Conservation (phyloP, 2,888 invertebrate species). For the Aporophyla nigra region DNA sequence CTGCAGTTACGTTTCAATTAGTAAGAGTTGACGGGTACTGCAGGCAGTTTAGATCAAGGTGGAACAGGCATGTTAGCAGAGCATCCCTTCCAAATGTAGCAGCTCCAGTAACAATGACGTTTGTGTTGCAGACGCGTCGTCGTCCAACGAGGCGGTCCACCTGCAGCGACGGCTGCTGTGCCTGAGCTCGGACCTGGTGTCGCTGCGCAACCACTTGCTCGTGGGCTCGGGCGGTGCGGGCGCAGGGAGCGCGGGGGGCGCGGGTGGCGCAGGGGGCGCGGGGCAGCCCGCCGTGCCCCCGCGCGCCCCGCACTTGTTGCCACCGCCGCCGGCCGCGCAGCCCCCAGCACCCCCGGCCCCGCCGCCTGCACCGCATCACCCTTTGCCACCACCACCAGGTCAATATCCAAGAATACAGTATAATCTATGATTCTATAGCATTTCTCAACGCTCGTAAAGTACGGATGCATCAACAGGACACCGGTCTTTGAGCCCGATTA, state of each 20-base stretch:
- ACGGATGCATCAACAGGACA: neutral
- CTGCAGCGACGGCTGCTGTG: constrained; percentile 97
- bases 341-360: constrained; percentile 75
- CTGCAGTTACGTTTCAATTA: neutral
- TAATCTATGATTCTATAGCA: too few relatives aligned
- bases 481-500: neutral
- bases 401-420: neutral
- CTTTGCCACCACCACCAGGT: constrained; percentile 76
- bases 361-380: constrained; percentile 65
- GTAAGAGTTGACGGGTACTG: neutral
- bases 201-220: constrained; percentile 96
- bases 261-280: constrained; percentile 66
- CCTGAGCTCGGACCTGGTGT: constrained; percentile 97
- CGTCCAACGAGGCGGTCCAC: constrained; percentile 98
- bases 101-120: neutral
- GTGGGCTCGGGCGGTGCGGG: constrained; percentile 88
- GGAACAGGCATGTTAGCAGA: too few relatives aligned
- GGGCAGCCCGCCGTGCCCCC: constrained; percentile 79
- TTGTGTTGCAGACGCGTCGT: constrained; percentile 95
- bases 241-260: constrained; percentile 63
- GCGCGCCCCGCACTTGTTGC: constrained; percentile 76
- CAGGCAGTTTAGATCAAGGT: neutral
- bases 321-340: constrained; percentile 77
- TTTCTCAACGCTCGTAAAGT: neutral
- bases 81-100: neutral